These are phyloP conservation scores for Otolemur garnettii DNA, from an alignment of 2,113 vertebrate genomes.

Conservation along the genomic window DNA sequence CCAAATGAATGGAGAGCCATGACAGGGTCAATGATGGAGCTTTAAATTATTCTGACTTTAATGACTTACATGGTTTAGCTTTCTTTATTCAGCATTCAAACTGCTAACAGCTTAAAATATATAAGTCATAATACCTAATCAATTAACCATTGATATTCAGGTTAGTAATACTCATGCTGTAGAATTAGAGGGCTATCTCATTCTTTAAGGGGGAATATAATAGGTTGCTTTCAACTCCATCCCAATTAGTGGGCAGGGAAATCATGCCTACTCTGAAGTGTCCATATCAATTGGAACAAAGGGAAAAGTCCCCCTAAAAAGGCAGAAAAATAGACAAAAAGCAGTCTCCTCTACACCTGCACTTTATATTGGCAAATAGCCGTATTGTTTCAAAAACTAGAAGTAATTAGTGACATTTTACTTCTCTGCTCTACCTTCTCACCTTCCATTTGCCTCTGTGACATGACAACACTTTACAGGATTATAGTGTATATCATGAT, in stretches of 20 bases:
- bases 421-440: neutral
- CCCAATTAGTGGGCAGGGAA: neutral
- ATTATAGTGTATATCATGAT: neutral
- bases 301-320: neutral
- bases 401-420: neutral
- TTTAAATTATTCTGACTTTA: neutral
- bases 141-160: neutral
- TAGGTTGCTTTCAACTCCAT: neutral
- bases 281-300: neutral
- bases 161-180: neutral
- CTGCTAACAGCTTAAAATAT: neutral
- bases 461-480: neutral
- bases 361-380: neutral
- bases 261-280: neutral
- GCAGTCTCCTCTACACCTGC: neutral
- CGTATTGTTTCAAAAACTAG: neutral
- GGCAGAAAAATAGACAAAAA: neutral
- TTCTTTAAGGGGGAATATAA: neutral
- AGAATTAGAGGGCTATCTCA: neutral
- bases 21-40: neutral
- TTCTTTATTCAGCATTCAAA: neutral
- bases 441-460: neutral
- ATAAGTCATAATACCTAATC: neutral
- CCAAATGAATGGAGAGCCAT: neutral
- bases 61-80: neutral